These are phyloP conservation scores for Serrognathus titanus DNA, from an alignment of 2,888 invertebrate genomes.

Conservation along the genomic window DNA sequence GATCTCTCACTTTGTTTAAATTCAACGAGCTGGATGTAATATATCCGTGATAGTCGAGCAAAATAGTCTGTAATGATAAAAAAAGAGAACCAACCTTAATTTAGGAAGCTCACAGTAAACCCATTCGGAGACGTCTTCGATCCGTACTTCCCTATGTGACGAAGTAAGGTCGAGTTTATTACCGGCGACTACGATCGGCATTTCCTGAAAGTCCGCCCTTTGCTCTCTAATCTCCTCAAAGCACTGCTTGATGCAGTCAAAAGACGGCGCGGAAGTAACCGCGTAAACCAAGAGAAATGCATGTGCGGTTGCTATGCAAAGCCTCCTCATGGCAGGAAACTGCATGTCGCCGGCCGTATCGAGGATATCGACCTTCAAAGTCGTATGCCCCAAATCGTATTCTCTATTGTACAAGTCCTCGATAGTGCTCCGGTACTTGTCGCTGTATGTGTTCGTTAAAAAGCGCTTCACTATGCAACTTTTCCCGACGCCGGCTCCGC, in stretches of 20 bases:
- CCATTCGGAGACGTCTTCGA: slow-evolving; percentile 81
- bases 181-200: slow-evolving; percentile 83
- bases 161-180: slow-evolving; percentile 78
- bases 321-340: slow-evolving; percentile 85
- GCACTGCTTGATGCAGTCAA: slow-evolving; percentile 69
- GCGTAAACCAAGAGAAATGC: slow-evolving; percentile 86
- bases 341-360: slow-evolving; percentile 84
- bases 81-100: slow-evolving; percentile 52
- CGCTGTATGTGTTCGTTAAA: slow-evolving; percentile 73
- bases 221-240: slow-evolving; percentile 82
- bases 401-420: slow-evolving; percentile 85
- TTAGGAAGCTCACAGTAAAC: slow-evolving; percentile 72
- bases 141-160: slow-evolving; percentile 66
- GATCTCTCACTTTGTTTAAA: no score
- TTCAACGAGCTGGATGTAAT: no score
- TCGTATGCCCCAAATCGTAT: slow-evolving; percentile 72
- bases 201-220: slow-evolving; percentile 69
- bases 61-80: background rate
- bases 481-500: slow-evolving; percentile 81
- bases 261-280: slow-evolving; percentile 69
- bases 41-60: no score
- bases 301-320: slow-evolving; percentile 83
- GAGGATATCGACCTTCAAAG: slow-evolving; percentile 74
- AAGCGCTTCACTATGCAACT: slow-evolving; percentile 80
- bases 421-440: slow-evolving; percentile 80